A percentile compares a stretch with the other conserved stretches of the same genome.
Evolutionary conservation across 2,797 vertebrate species (phyloP).

Genomic region (Cryptoblepharus egeriae): DNA sequence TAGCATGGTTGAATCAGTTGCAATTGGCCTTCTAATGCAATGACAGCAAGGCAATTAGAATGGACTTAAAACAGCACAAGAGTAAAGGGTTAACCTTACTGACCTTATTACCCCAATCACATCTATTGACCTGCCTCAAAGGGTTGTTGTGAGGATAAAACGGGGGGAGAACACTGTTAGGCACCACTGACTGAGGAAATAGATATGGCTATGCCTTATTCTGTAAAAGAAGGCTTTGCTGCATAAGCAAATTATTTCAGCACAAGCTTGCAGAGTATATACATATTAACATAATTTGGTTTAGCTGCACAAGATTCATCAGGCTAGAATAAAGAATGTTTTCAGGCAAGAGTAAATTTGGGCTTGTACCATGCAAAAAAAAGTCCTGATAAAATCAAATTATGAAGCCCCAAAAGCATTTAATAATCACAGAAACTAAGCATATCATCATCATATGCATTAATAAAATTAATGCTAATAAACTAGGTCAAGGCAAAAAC

Average conservation of each 20-base stretch:
- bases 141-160: no score
- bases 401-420: constrained; percentile 62
- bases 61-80: no score
- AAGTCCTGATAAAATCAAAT: constrained; percentile 70
- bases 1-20: no score
- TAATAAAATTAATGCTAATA: constrained; percentile 69
- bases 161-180: not conserved
- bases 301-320: constrained; percentile 65
- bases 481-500: constrained; percentile 59
- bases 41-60: no score
- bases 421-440: constrained; percentile 67
- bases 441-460: no score
- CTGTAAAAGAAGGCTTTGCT: not conserved
- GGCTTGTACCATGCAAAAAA: constrained; percentile 59
- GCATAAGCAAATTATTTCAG: constrained; percentile 61
- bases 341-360: constrained; percentile 59
- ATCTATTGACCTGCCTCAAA: no score
- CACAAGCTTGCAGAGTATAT: constrained; percentile 49
- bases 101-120: no score
- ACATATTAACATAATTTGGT: constrained; percentile 64
- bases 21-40: no score
- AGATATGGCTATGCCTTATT: constrained; percentile 13
- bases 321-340: constrained; percentile 68
- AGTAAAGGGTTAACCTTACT: no score
- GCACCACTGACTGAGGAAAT: constrained; percentile 19